Base-by-base conservation (phyloP, 2,797 vertebrate species). In the Melanotaenia maccullochi region DNA sequence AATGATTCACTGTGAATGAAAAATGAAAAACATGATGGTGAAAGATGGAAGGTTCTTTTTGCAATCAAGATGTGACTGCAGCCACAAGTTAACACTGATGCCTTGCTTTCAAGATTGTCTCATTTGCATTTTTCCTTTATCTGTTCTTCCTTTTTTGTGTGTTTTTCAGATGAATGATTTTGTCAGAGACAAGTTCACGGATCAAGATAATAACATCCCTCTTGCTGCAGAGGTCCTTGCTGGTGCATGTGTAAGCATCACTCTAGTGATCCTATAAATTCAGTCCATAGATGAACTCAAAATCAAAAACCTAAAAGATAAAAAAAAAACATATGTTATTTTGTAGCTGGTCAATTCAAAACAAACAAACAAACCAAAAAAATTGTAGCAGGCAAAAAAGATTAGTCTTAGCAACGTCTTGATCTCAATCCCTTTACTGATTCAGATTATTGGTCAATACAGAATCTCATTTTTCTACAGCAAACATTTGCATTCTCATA, bases 121-220 rank as follows among this genome's bases (percentile, higher is more conserved):
- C 85, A 84, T 88, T 74, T 83, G 68, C 71, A 30, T 79, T 71
- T 68, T 80, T 64, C 57, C 38, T 78, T 78, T 38, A 60, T 72
- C 44, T 73, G 66, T 62, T 54, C 44, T 47, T 65, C 9, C 18
- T 32, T 36, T 38, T 20, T 36, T 65, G 3, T 65, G 47, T 49
- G 47, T 42, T 71, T 74, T 80, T 78, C 91, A 98, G 97, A 82
- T 98, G 92, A 99, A 99, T 91, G 97, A 98, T 93, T 98, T 99
- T 91, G 95, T 99, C 90, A 95, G 96, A 93, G 97, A 99, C 94
- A 99, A 97, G 94, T 99, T 98, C 94, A 97, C 96, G 61, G 86
- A 68, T 72, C 90, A 89, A 87, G 96, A 99, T 88, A 94, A 93
- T 79, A 92, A 94, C 86, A 96, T 99, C 94, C 92, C 95, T 76